These are phyloP conservation scores for Drosophila ercepeae DNA, from an alignment of 1,140 invertebrate genomes.

Conservation along the genomic window DNA sequence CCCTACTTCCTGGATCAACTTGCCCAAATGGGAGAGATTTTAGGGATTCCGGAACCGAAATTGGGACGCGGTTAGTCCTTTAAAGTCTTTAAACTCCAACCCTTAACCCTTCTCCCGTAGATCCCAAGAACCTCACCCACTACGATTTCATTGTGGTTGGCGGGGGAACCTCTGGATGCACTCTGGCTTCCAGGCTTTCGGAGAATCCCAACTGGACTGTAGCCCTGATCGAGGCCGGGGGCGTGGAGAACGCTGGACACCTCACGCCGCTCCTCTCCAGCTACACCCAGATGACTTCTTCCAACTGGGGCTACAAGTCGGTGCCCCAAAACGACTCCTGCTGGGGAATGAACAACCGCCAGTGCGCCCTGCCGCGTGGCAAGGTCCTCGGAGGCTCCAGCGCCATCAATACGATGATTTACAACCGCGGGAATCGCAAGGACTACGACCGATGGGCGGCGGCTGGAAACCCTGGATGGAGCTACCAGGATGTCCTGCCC, in stretches of 20 bases:
- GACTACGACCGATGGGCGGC: constrained; percentile 91
- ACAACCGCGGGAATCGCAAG: constrained; percentile 90
- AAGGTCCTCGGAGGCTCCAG: constrained; percentile 90
- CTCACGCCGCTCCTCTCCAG: constrained; percentile 82
- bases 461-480: constrained; percentile 89
- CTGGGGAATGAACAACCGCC: constrained; percentile 84
- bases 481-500: constrained; percentile 89
- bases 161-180: constrained; percentile 90
- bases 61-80: neutral
- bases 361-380: constrained; percentile 87
- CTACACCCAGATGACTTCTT: constrained; percentile 85
- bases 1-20: constrained; percentile 46
- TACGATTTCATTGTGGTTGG: constrained; percentile 93
- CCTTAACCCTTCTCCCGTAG: constrained; percentile 28
- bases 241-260: constrained; percentile 86
- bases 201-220: constrained; percentile 87
- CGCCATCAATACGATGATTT: constrained; percentile 94
- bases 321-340: constrained; percentile 87
- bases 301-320: constrained; percentile 90
- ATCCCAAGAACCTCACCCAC: constrained; percentile 41
- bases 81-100: neutral
- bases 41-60: neutral
- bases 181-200: constrained; percentile 87
- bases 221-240: constrained; percentile 86
- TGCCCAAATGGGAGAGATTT: constrained; percentile 32